Evolutionary conservation across 2,113 vertebrate genomes (phyloP).

Genomic region (Eptatretus burgeri): DNA sequence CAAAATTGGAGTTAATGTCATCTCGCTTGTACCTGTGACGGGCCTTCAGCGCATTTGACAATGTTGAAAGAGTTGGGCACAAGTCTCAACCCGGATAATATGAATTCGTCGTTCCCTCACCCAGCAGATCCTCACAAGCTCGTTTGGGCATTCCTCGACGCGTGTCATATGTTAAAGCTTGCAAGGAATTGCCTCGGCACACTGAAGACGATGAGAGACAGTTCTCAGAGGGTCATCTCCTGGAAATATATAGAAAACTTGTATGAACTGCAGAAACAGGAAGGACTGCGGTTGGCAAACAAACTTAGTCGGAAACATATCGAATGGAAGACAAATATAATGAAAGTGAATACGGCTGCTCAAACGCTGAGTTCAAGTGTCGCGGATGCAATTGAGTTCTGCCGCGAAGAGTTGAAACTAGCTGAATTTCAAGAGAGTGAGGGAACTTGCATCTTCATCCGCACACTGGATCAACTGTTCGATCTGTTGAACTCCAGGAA

Average conservation of each 20-base stretch:
- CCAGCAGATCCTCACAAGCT: neutral
- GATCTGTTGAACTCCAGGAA: no score
- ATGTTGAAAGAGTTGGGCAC: neutral
- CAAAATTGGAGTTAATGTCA: constrained; percentile 20
- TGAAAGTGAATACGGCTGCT: neutral
- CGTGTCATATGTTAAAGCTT: neutral
- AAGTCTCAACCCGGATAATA: no score
- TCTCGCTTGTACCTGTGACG: neutral
- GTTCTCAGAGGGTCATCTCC: neutral
- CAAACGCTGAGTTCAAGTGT: neutral
- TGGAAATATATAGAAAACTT: neutral
- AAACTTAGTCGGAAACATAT: neutral
- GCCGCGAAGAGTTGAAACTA: neutral
- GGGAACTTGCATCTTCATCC: no score
- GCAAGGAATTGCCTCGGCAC: neutral
- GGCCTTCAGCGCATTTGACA: neutral
- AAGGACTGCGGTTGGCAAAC: neutral
- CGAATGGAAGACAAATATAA: neutral
- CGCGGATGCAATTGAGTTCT: neutral
- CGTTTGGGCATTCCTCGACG: neutral
- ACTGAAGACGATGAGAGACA: neutral
- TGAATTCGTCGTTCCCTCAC: neutral
- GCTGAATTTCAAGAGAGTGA: no score
- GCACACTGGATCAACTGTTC: no score
- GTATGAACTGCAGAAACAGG: neutral